These are phyloP conservation scores for Sitobion miscanthi DNA, from an alignment of 1,140 invertebrate genomes.

Conservation along the genomic window DNA sequence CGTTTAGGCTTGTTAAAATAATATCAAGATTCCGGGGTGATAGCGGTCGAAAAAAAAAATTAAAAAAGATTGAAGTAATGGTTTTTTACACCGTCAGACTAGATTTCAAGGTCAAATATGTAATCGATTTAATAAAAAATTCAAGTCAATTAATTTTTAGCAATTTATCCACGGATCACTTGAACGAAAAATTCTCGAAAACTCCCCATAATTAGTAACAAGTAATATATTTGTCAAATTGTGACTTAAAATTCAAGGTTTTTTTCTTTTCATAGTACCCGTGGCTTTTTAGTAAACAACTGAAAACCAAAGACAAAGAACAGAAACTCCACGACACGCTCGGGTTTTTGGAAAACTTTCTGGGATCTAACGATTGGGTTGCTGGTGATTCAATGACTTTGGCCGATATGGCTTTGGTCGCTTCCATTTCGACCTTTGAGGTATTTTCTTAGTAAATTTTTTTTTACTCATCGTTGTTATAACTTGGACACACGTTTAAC, in stretches of 20 bases:
- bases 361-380: constrained; percentile 71
- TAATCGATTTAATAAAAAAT: too few relatives aligned
- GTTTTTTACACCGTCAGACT: too few relatives aligned
- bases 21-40: too few relatives aligned
- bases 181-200: too few relatives aligned
- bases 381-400: constrained; percentile 75
- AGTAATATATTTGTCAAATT: not conserved
- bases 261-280: constrained; percentile 69
- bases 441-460: constrained; percentile 59
- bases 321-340: constrained; percentile 71
- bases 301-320: constrained; percentile 70
- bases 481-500: not conserved
- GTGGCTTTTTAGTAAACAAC: constrained; percentile 70
- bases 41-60: too few relatives aligned
- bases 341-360: constrained; percentile 72
- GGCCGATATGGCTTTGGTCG: constrained; percentile 72
- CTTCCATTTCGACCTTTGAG: constrained; percentile 72
- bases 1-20: too few relatives aligned
- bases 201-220: too few relatives aligned
- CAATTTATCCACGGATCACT: too few relatives aligned
- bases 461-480: not conserved
- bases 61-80: too few relatives aligned
- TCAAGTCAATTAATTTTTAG: too few relatives aligned
- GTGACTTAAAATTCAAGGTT: not conserved
- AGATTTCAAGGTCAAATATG: too few relatives aligned